Evolutionary conservation across 2,113 vertebrate species (phyloP).

Genomic region (Romanogobio albipinnatus): DNA sequence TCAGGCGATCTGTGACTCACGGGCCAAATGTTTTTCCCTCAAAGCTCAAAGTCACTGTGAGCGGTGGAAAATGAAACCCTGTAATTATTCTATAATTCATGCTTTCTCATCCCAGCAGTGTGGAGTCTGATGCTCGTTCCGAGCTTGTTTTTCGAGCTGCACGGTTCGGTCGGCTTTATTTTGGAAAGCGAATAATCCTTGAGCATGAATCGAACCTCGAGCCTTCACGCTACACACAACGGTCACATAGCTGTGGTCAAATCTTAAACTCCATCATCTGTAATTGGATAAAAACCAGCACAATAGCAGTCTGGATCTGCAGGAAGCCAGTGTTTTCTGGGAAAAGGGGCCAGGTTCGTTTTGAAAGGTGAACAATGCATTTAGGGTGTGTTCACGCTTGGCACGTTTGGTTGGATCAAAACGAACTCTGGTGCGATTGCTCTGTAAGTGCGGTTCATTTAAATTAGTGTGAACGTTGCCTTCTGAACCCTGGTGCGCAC

Average conservation of each 20-base stretch:
- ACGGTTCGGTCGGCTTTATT: conserved; percentile 15
- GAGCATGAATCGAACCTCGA: not conserved
- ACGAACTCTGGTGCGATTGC: too few species aligned
- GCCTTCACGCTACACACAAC: conserved; percentile 18
- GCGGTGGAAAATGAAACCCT: conserved; percentile 47
- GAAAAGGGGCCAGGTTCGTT: not conserved
- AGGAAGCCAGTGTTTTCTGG: conserved; percentile 2
- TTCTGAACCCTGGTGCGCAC: too few species aligned
- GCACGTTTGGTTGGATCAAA: too few species aligned
- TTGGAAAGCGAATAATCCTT: conserved; percentile 42
- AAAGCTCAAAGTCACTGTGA: conserved; percentile 36
- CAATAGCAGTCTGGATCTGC: conserved; percentile 15
- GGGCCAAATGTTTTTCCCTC: conserved; percentile 43
- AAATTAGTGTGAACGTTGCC: too few species aligned
- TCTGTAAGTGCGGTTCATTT: too few species aligned
- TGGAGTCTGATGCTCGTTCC: conserved; percentile 1
- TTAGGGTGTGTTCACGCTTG: not conserved
- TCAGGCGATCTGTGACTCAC: conserved; percentile 41
- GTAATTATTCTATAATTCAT: conserved; percentile 56
- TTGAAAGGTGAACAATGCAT: not conserved
- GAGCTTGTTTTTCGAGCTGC: conserved; percentile 11
- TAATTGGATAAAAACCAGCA: conserved; percentile 44
- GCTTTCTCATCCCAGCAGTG: conserved; percentile 52
- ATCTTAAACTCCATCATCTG: conserved; percentile 34
- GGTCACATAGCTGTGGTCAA: conserved; percentile 69